Evolutionary conservation across 2,113 vertebrate species (phyloP).

Genomic region (Raja brachyura): DNA sequence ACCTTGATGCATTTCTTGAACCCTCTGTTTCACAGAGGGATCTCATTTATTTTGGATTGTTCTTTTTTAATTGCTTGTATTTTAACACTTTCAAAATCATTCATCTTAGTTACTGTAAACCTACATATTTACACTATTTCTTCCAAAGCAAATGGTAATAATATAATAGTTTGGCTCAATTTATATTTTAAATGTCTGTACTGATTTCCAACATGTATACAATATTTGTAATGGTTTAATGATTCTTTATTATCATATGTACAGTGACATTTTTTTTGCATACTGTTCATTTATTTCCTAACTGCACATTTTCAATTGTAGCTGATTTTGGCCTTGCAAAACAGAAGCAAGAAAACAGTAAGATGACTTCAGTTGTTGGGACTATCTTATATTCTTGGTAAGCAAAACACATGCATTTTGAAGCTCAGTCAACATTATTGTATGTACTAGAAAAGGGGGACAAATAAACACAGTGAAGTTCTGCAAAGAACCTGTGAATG

Average conservation of each 20-base stretch:
- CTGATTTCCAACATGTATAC: not conserved
- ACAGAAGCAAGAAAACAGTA: constrained; percentile 81
- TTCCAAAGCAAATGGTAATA: not conserved
- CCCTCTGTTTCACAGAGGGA: not conserved
- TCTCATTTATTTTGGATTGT: not conserved
- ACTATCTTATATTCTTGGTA: constrained; percentile 85
- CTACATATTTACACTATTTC: not conserved
- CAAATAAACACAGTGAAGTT: not conserved
- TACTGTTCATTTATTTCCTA: not conserved
- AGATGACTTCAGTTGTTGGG: constrained; percentile 75
- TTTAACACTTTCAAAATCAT: not conserved
- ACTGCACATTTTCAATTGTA: constrained; percentile 49
- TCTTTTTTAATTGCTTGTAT: not conserved
- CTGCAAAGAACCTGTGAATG: not conserved
- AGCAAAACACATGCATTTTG: constrained; percentile 43
- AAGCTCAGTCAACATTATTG: not conserved
- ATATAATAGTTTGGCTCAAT: not conserved
- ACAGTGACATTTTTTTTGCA: not conserved
- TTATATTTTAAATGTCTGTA: not conserved
- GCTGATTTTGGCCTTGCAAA: constrained; percentile 86
- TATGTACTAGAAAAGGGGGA: not conserved
- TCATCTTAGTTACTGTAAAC: not conserved
- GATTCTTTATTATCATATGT: too few relatives aligned
- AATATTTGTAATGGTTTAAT: too few relatives aligned
- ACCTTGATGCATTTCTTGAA: not conserved